A percentile compares a stretch with the other conserved stretches of the same genome.
Evolutionary conservation across 2,797 vertebrate genomes (phyloP).

Genomic region (Poecilia wingei): DNA sequence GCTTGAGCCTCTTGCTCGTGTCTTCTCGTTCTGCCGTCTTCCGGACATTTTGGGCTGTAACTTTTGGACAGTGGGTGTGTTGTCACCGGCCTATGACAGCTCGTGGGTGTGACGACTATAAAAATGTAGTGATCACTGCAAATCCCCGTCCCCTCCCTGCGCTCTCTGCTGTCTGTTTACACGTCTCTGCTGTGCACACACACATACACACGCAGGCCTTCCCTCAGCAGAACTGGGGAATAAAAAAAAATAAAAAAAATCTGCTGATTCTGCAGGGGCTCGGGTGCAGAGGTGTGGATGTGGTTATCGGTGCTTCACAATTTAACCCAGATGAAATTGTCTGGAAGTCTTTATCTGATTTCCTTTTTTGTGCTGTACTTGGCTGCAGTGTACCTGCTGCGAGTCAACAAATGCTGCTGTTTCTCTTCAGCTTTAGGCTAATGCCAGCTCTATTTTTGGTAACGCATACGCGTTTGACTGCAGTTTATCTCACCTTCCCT

Average conservation of each 20-base stretch:
- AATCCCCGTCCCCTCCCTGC: constrained; percentile 10
- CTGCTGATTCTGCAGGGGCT: constrained; percentile 6
- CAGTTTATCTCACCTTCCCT: constrained; percentile 17
- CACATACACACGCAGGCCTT: constrained; percentile 6
- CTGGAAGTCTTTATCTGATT: constrained; percentile 3
- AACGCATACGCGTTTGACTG: background rate
- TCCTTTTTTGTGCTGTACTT: background rate
- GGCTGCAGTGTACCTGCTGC: too few species aligned
- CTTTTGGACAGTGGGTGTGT: constrained; percentile 3
- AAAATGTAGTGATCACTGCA: constrained; percentile 24
- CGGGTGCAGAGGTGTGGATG: constrained; percentile 7
- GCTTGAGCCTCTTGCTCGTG: too few species aligned
- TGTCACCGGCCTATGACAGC: constrained; percentile 9
- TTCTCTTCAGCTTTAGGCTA: background rate
- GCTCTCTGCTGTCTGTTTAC: constrained; percentile 21
- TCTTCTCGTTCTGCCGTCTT: background rate
- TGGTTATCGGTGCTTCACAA: background rate
- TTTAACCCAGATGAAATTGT: background rate
- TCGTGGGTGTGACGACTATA: constrained; percentile 6
- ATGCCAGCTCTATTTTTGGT: constrained; percentile 1
- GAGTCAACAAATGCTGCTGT: background rate
- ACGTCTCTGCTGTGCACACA: background rate
- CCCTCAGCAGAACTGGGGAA: constrained; percentile 3
- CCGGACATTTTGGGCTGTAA: background rate
- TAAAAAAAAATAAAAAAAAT: background rate